Evolutionary conservation across 1,140 invertebrate species (phyloP).

Genomic region (Polypedilum vanderplanki): DNA sequence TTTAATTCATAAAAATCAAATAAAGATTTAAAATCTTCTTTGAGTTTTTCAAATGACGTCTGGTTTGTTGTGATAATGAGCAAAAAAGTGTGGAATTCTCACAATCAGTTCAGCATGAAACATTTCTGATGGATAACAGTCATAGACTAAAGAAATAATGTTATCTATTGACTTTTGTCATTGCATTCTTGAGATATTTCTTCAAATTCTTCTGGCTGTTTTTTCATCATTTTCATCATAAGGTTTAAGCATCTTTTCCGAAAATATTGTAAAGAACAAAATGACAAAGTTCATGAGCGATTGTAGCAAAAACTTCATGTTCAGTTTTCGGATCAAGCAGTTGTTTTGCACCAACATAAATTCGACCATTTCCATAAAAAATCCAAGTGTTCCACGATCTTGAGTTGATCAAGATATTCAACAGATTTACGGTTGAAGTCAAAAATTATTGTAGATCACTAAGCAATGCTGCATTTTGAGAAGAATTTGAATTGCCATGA

Average conservation of each 20-base stretch:
- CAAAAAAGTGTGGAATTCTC: not conserved
- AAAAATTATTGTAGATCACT: not conserved
- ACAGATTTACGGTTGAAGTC: not conserved
- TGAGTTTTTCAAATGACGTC: not conserved
- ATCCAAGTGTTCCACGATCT: not conserved
- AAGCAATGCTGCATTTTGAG: not conserved
- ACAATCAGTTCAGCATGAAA: constrained; percentile 3
- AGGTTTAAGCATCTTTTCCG: not conserved
- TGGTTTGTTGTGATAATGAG: not conserved
- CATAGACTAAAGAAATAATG: not conserved
- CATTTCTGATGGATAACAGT: not conserved
- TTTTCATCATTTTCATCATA: not conserved
- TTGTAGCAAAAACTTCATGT: not conserved
- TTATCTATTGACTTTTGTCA: not conserved
- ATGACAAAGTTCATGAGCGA: not conserved
- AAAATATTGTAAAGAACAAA: not conserved
- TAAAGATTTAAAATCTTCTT: not conserved
- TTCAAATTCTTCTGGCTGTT: not conserved
- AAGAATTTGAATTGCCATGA: not conserved
- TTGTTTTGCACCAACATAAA: not conserved
- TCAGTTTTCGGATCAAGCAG: not conserved
- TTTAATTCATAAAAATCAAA: not conserved
- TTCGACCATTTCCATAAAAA: not conserved
- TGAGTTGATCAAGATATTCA: not conserved
- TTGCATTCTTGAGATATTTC: not conserved